These are phyloP conservation scores for Oreochromis mossambicus DNA, from an alignment of 2,797 vertebrate genomes.

Conservation along the genomic window DNA sequence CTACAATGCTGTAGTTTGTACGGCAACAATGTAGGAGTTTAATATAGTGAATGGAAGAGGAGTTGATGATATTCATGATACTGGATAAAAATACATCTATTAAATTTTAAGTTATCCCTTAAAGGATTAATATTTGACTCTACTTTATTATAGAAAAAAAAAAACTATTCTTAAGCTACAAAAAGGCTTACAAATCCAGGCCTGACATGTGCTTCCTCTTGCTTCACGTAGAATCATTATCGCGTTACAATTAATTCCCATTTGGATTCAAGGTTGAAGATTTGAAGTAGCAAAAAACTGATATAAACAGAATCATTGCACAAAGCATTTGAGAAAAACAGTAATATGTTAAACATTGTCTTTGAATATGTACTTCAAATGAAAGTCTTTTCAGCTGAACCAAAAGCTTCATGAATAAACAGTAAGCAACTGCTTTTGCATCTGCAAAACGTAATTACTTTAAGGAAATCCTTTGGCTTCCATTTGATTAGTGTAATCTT, in stretches of 20 bases:
- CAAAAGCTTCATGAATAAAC: neutral
- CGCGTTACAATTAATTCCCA: neutral
- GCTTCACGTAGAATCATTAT: neutral
- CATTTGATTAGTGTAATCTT: slow-evolving; percentile 14
- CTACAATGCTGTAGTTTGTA: neutral
- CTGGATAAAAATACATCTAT: neutral
- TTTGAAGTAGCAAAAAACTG: neutral
- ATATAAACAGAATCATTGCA: neutral
- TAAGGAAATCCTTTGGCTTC: neutral
- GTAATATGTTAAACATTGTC: neutral
- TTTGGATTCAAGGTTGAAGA: neutral
- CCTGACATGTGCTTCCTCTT: neutral
- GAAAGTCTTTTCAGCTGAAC: neutral
- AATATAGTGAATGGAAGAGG: accelerated
- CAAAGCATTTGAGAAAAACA: neutral
- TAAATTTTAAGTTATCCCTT: neutral
- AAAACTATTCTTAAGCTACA: neutral
- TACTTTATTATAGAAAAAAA: too few relatives aligned
- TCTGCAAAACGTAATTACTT: neutral
- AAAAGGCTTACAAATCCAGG: neutral
- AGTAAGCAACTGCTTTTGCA: neutral
- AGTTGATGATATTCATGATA: neutral
- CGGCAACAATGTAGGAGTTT: neutral
- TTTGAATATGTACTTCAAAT: neutral
- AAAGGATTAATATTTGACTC: neutral